Evolutionary conservation across 2,888 invertebrate genomes (phyloP).

Genomic region (Apodemia duryi): DNA sequence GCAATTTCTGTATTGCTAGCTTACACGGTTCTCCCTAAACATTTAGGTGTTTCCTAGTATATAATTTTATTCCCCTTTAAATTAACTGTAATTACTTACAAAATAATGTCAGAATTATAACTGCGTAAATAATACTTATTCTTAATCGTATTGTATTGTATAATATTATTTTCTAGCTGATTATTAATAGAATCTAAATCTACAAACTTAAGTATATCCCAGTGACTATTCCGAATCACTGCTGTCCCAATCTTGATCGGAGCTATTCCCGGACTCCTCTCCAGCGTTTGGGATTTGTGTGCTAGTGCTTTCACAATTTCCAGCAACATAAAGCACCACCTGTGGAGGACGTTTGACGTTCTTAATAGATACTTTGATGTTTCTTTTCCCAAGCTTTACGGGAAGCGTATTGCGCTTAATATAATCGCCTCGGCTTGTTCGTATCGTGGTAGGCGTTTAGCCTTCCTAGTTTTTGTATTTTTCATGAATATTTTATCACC

Average conservation of each 20-base stretch:
- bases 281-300: not conserved
- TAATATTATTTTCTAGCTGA: no score
- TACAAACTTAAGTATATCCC: constrained; percentile 20
- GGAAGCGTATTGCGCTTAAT: not conserved
- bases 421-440: not conserved
- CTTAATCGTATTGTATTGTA: no score
- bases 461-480: constrained; percentile 1
- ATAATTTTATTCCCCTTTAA: no score
- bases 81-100: no score
- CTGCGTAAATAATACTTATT: no score
- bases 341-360: not conserved
- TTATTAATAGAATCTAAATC: no score
- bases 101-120: no score
- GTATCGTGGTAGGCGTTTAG: not conserved
- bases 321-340: not conserved
- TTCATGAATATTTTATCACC: constrained; percentile 6
- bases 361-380: not conserved
- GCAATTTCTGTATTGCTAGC: no score
- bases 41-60: no score
- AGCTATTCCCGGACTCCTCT: no score
- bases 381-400: not conserved
- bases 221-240: constrained; percentile 16
- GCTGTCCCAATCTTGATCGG: no score
- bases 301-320: not conserved
- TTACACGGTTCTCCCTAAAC: no score